These are phyloP conservation scores for Phoeniculus purpureus DNA, from an alignment of 2,797 vertebrate species.

Conservation along the genomic window DNA sequence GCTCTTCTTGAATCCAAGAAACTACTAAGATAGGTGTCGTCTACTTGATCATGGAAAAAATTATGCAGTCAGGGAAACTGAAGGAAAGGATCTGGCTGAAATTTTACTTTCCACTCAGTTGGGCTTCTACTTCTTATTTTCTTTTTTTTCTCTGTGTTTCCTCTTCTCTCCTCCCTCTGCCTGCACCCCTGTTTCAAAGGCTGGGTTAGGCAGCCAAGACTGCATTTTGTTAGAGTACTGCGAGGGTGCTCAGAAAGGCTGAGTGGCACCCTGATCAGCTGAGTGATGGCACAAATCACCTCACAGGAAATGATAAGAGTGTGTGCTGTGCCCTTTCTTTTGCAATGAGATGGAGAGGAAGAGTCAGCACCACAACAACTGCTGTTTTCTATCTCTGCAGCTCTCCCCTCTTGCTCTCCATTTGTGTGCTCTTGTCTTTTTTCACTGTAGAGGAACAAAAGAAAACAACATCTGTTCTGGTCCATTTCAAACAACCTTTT, in stretches of 20 bases:
- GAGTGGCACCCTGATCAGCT: neutral
- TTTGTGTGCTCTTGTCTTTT: constrained; percentile 1
- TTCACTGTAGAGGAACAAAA: constrained; percentile 22
- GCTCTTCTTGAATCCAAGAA: neutral
- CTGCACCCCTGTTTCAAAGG: neutral
- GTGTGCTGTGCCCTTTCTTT: constrained; percentile 10
- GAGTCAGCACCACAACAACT: constrained; percentile 22
- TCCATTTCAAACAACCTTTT: constrained; percentile 63
- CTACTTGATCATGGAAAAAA: neutral
- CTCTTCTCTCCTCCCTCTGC: neutral
- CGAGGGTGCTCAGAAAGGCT: neutral
- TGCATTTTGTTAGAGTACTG: neutral
- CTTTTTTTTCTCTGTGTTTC: neutral
- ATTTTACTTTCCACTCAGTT: neutral
- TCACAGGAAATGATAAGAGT: constrained; percentile 15
- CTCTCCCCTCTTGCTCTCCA: neutral
- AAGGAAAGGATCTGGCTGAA: neutral
- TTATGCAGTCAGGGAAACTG: neutral
- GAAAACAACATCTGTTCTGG: constrained; percentile 3
- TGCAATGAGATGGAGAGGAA: constrained; percentile 35
- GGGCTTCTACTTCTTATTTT: neutral
- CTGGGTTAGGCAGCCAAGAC: neutral
- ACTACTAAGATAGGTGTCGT: neutral
- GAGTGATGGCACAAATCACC: neutral
- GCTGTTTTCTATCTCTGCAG: neutral